Evolutionary conservation across 2,113 vertebrate genomes (phyloP), one percentile per base, ranked within the genome.

Genomic region (Oryzias javanicus): DNA sequence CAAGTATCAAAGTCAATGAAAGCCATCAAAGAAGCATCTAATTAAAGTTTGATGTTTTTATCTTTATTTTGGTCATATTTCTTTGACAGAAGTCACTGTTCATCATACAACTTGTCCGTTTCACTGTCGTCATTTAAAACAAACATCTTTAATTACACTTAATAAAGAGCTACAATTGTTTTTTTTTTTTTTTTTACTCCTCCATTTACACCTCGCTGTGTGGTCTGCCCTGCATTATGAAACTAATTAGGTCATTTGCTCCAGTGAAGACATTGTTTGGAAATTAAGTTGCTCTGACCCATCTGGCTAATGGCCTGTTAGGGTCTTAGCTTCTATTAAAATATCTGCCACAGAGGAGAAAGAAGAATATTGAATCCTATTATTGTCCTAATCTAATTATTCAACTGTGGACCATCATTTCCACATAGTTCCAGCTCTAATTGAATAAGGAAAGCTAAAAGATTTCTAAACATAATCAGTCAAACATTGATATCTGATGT

Each of bases 381-480:
- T 90, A 91, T 89, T 90, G 91, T 90, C 88, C 78, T 84, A 81
- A 90, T 89, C 86, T 87, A 90, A 90, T 90, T 91, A 86, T 85
- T 89, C 74, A 73, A 87, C 86, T 64, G 67, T 65, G 70, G 85
- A 80, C 70, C 67, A 81, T 76, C 65, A 73, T 71, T 72, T 70
- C 55, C 49, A 56, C 50, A 45, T 63, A 64, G 67, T 70, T 69
- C 65, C 52, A 54, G 35, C 35, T 52, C 50, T 72, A 78, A 83
- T 80, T 78, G 74, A 83, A 83, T 66, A 68, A 64, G 60, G 50
- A 74, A 67, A 51, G 61, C 62, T 60, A 70, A 67, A 70, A 60
- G 55, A 67, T 54, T 76, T 73, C 67, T 59, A 75, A 72, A 73
- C 60, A 70, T 69, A 70, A 70, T 72, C 49, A 57, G 64, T 67